Conservation (phyloP, 1,140 invertebrate species). For the Diplogasteroides magnus region DNA sequence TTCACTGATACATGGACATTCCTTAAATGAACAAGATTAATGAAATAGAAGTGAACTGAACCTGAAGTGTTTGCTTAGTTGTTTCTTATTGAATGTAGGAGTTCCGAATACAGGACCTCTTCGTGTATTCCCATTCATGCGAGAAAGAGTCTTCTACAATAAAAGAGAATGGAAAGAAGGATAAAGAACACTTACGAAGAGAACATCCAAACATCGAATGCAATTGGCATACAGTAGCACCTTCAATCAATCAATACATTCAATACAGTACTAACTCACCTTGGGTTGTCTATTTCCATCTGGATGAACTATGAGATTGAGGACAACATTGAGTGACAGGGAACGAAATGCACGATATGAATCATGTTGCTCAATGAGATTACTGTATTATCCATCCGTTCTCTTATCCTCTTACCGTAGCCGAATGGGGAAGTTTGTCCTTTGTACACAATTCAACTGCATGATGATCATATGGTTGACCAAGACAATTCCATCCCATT, state of each 20-base stretch:
- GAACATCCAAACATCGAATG: conserved; percentile 49
- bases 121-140: conserved; percentile 83
- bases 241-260: too few relatives aligned
- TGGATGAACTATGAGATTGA: conserved; percentile 80
- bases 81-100: conserved; percentile 74
- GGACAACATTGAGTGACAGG: conserved; percentile 78
- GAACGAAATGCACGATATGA: conserved; percentile 80
- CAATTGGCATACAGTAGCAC: conserved; percentile 53
- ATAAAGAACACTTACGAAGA: conserved; percentile 31
- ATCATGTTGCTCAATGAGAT: conserved; percentile 66
- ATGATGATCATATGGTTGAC: conserved; percentile 89
- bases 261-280: too few relatives aligned
- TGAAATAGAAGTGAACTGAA: conserved; percentile 14
- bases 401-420: conserved; percentile 66
- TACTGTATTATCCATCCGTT: conserved; percentile 64
- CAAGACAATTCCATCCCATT: conserved; percentile 77
- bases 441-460: conserved; percentile 91
- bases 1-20: conserved; percentile 77
- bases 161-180: conserved; percentile 33
- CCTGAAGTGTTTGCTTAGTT: conserved; percentile 82
- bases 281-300: conserved; percentile 15
- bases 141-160: conserved; percentile 76
- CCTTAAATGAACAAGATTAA: conserved; percentile 55
- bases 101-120: conserved; percentile 81
- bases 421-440: conserved; percentile 91